Evolutionary conservation across 1,140 invertebrate genomes (phyloP).

Genomic region (Bathynomus jamesi): DNA sequence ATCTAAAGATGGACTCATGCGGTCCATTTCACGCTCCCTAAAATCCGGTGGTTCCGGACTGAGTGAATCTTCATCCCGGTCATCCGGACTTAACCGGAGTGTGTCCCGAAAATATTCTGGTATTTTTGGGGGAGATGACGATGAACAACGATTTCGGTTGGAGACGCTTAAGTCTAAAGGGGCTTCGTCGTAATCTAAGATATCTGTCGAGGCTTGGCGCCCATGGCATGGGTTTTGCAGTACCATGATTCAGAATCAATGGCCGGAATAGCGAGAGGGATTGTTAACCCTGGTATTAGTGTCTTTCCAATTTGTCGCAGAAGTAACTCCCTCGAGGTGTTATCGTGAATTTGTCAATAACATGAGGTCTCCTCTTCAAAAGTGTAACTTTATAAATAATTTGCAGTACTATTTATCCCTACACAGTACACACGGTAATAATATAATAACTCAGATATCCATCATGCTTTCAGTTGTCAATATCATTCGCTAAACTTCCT

Average conservation of each 20-base stretch:
- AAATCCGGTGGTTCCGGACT: conserved; percentile 17
- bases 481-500: too few relatives aligned
- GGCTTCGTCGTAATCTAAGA: conserved; percentile 43
- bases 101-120: conserved; percentile 22
- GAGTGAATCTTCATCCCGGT: conserved; percentile 9
- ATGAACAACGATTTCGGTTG: conserved; percentile 52
- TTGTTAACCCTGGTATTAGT: too few relatives aligned
- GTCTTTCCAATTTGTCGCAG: too few relatives aligned
- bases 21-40: neutral
- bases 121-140: conserved; percentile 41
- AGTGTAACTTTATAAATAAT: too few relatives aligned
- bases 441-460: too few relatives aligned
- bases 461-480: too few relatives aligned
- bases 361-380: too few relatives aligned
- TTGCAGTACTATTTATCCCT: too few relatives aligned
- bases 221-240: conserved; percentile 19
- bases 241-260: conserved; percentile 18
- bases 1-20: conserved; percentile 45
- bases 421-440: too few relatives aligned
- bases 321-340: too few relatives aligned
- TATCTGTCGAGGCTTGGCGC: conserved; percentile 26
- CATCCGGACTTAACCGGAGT: conserved; percentile 13
- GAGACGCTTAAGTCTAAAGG: conserved; percentile 49
- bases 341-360: too few relatives aligned
- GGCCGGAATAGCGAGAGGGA: conserved; percentile 7